A percentile compares a stretch with the other conserved stretches of the same genome.
Evolutionary conservation across 2,888 invertebrate species (phyloP).

Genomic region (Lydus trimaculatus): DNA sequence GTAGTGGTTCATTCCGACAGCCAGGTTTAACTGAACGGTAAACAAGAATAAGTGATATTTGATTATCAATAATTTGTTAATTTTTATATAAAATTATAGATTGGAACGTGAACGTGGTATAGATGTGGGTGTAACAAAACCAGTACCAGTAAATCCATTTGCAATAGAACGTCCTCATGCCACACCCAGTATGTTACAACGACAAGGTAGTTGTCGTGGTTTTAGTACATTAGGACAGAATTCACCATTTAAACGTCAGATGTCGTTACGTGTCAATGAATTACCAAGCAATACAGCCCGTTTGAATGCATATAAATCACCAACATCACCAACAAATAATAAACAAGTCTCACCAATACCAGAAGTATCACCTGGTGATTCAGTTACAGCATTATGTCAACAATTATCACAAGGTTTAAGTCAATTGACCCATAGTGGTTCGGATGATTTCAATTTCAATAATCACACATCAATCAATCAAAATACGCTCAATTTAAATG

Average conservation of each 20-base stretch:
- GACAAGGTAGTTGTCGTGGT: slow-evolving; percentile 95
- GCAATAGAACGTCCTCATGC: slow-evolving; percentile 97
- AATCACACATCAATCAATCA: slow-evolving; percentile 65
- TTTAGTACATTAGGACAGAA: slow-evolving; percentile 80
- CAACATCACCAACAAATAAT: slow-evolving; percentile 44
- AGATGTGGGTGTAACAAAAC: slow-evolving; percentile 53
- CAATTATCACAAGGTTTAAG: slow-evolving; percentile 74
- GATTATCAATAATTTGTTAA: too few species aligned
- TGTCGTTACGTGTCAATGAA: slow-evolving; percentile 93
- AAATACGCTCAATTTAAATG: slow-evolving; percentile 60
- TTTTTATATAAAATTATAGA: slow-evolving; percentile 9
- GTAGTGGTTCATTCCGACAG: slow-evolving; percentile 89
- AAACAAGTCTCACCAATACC: slow-evolving; percentile 77
- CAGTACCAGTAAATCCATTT: slow-evolving; percentile 84
- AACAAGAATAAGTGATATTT: not conserved
- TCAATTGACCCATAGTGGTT: slow-evolving; percentile 69
- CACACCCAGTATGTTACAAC: slow-evolving; percentile 90
- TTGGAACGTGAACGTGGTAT: slow-evolving; percentile 63
- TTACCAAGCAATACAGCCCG: slow-evolving; percentile 95
- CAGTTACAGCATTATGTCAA: slow-evolving; percentile 77
- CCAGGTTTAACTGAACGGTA: slow-evolving; percentile 78
- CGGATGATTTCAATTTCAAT: slow-evolving; percentile 66
- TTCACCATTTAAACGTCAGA: slow-evolving; percentile 94
- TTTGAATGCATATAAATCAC: slow-evolving; percentile 60
- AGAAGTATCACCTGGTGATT: slow-evolving; percentile 74